Conservation (phyloP, 2,888 invertebrate genomes). For the Sinotaia quadrata region DNA sequence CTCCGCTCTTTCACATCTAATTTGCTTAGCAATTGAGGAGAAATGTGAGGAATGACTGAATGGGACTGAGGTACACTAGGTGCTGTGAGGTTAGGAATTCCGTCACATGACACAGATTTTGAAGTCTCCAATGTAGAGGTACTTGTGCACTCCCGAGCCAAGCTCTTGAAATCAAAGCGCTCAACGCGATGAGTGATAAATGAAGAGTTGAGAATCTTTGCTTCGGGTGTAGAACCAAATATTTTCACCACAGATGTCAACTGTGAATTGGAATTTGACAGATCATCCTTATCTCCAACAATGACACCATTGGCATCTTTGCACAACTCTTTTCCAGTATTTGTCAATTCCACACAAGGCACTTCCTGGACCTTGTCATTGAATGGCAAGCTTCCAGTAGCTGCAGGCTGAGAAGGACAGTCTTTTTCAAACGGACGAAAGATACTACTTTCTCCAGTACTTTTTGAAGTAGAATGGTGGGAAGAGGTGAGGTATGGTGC, state of each 20-base stretch:
- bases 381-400: not conserved
- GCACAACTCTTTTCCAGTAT: not conserved
- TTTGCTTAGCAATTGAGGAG: slow-evolving; percentile 52
- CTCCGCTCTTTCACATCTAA: slow-evolving; percentile 67
- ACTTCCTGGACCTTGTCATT: slow-evolving; percentile 4
- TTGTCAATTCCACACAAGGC: not conserved
- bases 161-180: slow-evolving; percentile 41
- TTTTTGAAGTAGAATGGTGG: slow-evolving; percentile 33
- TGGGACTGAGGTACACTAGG: not conserved
- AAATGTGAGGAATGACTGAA: not conserved
- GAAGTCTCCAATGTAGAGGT: not conserved
- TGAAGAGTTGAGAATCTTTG: slow-evolving; percentile 12
- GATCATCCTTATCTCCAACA: not conserved
- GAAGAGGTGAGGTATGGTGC: slow-evolving; percentile 45
- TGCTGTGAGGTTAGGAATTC: not conserved
- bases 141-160: slow-evolving; percentile 31
- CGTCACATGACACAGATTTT: not conserved
- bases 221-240: slow-evolving; percentile 18
- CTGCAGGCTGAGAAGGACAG: not conserved
- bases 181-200: slow-evolving; percentile 37
- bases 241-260: not conserved
- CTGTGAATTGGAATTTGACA: not conserved
- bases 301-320: not conserved
- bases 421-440: slow-evolving; percentile 60
- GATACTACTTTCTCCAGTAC: slow-evolving; percentile 33